Conservation (phyloP, 2,113 vertebrate species). For the Gasterosteus nipponicus region DNA sequence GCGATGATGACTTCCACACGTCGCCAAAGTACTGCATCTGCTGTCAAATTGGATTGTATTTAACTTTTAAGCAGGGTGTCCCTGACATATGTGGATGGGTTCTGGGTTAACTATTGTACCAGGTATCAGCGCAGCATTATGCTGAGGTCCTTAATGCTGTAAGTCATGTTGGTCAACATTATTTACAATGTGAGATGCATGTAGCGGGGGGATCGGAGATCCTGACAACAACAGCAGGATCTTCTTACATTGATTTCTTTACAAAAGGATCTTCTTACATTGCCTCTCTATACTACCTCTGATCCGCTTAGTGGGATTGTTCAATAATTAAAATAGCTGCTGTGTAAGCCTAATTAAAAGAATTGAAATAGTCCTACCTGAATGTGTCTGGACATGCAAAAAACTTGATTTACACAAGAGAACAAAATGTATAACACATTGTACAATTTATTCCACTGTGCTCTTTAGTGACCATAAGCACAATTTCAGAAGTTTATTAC, state of each 20-base stretch:
- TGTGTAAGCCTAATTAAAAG: neutral
- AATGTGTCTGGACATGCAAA: neutral
- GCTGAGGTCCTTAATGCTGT: neutral
- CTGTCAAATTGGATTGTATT: neutral
- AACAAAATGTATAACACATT: too few species aligned
- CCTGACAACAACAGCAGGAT: too few species aligned
- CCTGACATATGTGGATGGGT: neutral
- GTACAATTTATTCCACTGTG: neutral
- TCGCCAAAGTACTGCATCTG: conserved; percentile 40
- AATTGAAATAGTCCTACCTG: neutral
- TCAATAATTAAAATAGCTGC: neutral
- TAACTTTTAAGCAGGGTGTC: neutral
- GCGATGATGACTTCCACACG: neutral
- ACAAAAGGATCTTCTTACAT: neutral
- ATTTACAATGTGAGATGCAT: neutral
- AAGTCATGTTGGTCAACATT: neutral
- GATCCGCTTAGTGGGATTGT: neutral
- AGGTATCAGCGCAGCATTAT: neutral
- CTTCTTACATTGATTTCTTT: neutral
- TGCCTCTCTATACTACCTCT: conserved; percentile 1
- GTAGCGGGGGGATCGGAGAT: too few species aligned
- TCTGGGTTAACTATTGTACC: neutral
- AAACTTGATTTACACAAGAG: neutral
- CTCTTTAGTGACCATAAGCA: neutral
- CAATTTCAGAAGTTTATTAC: conserved; percentile 72